These are phyloP conservation scores for Actinernus sp. DNA, from an alignment of 92 coral and sea anemone species.

Conservation along the genomic window DNA sequence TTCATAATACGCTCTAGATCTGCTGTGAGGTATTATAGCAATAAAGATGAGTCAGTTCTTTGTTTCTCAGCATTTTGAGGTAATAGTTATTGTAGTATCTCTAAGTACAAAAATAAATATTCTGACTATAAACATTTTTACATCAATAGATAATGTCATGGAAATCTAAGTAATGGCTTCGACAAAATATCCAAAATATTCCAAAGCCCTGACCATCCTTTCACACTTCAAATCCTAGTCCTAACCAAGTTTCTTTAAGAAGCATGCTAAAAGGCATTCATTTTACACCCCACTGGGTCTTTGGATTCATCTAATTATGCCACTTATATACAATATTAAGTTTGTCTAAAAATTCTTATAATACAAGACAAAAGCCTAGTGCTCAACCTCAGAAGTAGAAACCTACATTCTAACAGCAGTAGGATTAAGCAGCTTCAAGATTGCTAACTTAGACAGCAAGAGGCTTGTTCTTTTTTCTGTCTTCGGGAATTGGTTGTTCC, in stretches of 20 bases:
- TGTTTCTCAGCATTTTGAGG: conserved; percentile 4
- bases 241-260: too few species aligned
- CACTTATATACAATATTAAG: conserved; percentile 1
- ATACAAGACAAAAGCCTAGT: conserved; percentile 3
- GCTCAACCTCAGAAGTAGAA: background rate
- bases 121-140: too few species aligned
- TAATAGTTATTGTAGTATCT: conserved; percentile 8
- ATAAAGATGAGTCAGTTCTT: conserved; percentile 58
- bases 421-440: too few species aligned
- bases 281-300: too few species aligned
- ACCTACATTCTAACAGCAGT: conserved; percentile 6
- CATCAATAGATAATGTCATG: too few species aligned
- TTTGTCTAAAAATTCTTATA: background rate
- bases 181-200: too few species aligned
- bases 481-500: background rate
- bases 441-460: conserved; percentile 47
- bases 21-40: conserved; percentile 73
- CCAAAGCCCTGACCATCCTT: conserved; percentile 48
- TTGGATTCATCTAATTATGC: too few species aligned
- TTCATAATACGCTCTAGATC: conserved; percentile 80
- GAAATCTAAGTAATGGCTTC: too few species aligned
- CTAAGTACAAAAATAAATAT: too few species aligned
- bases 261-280: too few species aligned
- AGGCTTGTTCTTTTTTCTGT: conserved; percentile 9
- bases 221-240: too few species aligned